A percentile compares a stretch with the other conserved stretches of the same genome.
Conservation (phyloP, 2,113 vertebrate genomes). For the Engraulis encrasicolus region DNA sequence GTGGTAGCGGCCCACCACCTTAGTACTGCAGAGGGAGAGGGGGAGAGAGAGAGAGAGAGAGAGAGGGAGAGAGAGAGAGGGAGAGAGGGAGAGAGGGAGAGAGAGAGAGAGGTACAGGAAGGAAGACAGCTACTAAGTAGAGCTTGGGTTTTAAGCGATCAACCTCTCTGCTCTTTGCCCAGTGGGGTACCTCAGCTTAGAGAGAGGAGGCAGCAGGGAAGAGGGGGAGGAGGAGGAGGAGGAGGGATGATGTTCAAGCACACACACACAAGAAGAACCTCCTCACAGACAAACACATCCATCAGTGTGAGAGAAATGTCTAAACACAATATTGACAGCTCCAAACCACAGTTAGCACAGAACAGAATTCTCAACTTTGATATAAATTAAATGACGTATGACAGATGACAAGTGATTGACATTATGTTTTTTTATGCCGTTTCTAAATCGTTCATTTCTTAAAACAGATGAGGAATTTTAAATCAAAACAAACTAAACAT, state of each 20-base stretch:
- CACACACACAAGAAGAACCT: too few relatives aligned
- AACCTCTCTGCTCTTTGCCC: neutral
- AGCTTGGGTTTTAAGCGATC: neutral
- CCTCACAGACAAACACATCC: too few relatives aligned
- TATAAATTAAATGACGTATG: too few relatives aligned
- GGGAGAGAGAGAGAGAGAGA: neutral
- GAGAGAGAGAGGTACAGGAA: neutral
- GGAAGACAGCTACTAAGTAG: neutral
- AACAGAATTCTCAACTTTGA: too few relatives aligned
- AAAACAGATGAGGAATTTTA: neutral
- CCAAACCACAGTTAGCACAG: too few relatives aligned
- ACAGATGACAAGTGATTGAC: too few relatives aligned
- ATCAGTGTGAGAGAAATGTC: too few relatives aligned
- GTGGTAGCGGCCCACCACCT: slow-evolving; percentile 91
- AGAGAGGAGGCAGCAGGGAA: too few relatives aligned
- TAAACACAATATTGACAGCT: too few relatives aligned
- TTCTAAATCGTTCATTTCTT: neutral
- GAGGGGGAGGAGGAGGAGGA: too few relatives aligned
- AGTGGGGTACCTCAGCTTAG: too few relatives aligned
- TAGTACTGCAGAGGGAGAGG: slow-evolving; percentile 80
- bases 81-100: neutral
- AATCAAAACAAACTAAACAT: neutral
- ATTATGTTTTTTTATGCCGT: neutral
- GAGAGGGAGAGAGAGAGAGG: neutral
- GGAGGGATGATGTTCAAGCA: too few relatives aligned